phyloP scores from a whole-genome alignment of 2,113 vertebrate species.

The Cephalopholis sonnerati region DNA sequence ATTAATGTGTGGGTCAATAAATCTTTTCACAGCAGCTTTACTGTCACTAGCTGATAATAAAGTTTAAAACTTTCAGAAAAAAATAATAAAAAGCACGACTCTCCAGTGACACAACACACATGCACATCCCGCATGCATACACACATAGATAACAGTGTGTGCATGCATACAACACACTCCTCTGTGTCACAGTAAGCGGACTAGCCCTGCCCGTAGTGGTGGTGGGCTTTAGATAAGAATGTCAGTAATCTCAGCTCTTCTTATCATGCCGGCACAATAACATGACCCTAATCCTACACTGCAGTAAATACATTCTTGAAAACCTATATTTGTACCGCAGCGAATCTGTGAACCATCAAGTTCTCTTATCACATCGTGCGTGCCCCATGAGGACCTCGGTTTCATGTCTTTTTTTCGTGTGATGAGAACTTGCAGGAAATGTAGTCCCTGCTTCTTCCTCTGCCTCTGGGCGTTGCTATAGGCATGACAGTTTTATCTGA shows the following conservation, averaged over 20 bases:
- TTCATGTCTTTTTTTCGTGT: neutral
- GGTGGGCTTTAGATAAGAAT: slow-evolving; percentile 77
- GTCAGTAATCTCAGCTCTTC: slow-evolving; percentile 76
- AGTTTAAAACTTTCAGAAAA: slow-evolving; percentile 3
- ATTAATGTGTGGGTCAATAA: neutral
- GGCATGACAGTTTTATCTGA: slow-evolving; percentile 25
- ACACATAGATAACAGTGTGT: slow-evolving; percentile 15
- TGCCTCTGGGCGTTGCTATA: slow-evolving; percentile 29
- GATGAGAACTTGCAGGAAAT: slow-evolving; percentile 23
- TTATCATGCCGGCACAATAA: slow-evolving; percentile 74
- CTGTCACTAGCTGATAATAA: neutral
- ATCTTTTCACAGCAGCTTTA: slow-evolving; percentile 1
- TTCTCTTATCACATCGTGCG: slow-evolving; percentile 14
- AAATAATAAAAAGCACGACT: neutral
- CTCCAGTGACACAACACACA: neutral
- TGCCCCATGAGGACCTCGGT: slow-evolving; percentile 3
- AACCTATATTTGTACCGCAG: slow-evolving; percentile 50
- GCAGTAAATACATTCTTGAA: slow-evolving; percentile 63
- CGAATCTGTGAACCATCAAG: slow-evolving; percentile 29
- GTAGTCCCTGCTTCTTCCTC: neutral
- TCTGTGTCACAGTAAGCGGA: slow-evolving; percentile 14
- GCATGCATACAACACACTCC: slow-evolving; percentile 5
- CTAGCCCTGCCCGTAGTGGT: slow-evolving; percentile 37
- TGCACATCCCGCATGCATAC: neutral
- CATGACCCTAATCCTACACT: slow-evolving; percentile 77